Conservation (phyloP, 2,888 invertebrate species). For the Thysanoteuthis rhombus region DNA sequence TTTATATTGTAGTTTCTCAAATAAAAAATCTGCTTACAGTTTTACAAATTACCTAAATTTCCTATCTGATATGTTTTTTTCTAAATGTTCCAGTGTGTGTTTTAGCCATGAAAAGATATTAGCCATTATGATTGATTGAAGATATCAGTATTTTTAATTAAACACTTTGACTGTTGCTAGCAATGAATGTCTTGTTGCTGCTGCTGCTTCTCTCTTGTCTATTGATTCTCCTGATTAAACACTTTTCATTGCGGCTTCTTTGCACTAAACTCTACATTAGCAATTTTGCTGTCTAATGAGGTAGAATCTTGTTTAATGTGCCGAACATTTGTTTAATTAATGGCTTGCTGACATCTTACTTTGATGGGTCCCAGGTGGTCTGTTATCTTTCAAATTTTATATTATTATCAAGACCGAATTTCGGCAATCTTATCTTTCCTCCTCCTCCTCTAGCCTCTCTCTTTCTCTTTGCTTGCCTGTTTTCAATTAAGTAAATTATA, state of each 20-base stretch:
- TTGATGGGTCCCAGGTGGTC: background rate
- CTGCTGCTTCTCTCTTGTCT: background rate
- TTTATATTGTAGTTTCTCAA: background rate
- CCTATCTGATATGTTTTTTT: background rate
- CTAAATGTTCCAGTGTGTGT: background rate
- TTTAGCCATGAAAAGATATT: background rate
- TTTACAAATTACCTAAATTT: background rate
- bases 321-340: background rate
- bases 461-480: background rate
- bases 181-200: background rate
- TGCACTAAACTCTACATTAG: background rate
- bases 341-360: background rate
- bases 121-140: background rate
- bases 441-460: no score
- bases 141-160: background rate
- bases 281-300: constrained; percentile 12
- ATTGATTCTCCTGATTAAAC: background rate
- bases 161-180: background rate
- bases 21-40: background rate
- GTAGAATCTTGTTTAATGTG: background rate
- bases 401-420: background rate
- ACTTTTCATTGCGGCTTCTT: background rate
- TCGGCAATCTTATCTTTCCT: background rate
- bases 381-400: background rate
- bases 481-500: background rate